Evolutionary conservation across 2,797 vertebrate species (phyloP).

Genomic region (Octomys mimax): DNA sequence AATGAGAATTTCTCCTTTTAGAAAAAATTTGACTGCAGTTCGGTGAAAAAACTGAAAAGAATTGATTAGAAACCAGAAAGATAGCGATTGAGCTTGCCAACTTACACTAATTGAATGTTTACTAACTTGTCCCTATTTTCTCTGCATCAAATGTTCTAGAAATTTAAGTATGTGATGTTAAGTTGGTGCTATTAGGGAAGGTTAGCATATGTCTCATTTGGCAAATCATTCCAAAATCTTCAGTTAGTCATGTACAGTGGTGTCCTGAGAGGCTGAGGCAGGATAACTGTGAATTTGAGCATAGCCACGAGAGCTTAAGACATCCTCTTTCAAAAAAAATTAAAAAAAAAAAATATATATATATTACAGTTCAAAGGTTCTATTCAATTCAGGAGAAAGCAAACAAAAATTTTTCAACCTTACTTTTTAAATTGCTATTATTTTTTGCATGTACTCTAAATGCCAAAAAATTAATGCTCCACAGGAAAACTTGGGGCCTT

Average conservation of each 20-base stretch:
- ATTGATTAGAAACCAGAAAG: neutral
- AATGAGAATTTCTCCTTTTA: neutral
- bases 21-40: neutral
- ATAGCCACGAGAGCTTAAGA: neutral
- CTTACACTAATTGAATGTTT: neutral
- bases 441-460: neutral
- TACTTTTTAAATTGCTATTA: neutral
- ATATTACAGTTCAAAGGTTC: neutral
- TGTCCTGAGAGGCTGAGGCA: neutral
- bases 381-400: neutral
- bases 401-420: neutral
- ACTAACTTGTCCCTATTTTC: neutral
- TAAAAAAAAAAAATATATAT: neutral
- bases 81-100: slow-evolving; percentile 14
- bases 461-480: neutral
- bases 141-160: neutral
- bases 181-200: slow-evolving; percentile 8
- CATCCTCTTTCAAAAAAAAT: neutral
- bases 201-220: neutral
- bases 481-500: neutral
- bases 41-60: neutral
- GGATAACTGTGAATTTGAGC: neutral
- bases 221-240: neutral
- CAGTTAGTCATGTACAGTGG: neutral
- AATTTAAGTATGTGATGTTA: neutral